Base-by-base conservation (phyloP, 2,797 vertebrate genomes). In the Vipera ursinii region DNA sequence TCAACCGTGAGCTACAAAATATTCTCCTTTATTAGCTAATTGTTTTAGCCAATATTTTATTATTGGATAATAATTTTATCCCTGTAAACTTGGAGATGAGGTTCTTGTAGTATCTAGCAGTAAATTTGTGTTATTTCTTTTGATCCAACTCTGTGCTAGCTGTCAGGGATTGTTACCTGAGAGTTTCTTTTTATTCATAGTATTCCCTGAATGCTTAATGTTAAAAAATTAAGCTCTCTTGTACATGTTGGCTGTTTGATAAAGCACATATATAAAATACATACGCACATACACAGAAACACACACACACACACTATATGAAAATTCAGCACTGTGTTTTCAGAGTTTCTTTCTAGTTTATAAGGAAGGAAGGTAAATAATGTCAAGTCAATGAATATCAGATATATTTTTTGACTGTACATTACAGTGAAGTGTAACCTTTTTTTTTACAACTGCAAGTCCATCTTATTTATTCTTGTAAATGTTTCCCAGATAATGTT, bases 391-490 rank as follows among this genome's bases (percentile, higher is more conserved):
- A 98, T 97, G 97, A 98, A 98, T 98, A 98, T 98, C 97, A 98
- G 97, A 98, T 98, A 97, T 98, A 98, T 98, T 98, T 98, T 98
- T 98, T 98, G 98, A 98, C 97, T 98, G 97, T 98, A 98, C 97
- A 98, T 98, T 97, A 98, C 97, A 98, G 97, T 98, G 97, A 98
- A 95, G 97, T 98, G 98, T 98, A 97, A 97, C 97, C 97, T 32
- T 98, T 97, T 97, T 97, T 98, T 98, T 98, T 97, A 98, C 97
- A 97, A 97, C 97, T 97, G 97, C 98, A 93, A 98, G 97, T 97
- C 97, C 98, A 97, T 98, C 98, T 98, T 98, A 98, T 98, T 98
- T 98, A 98, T 98, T 98, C 98, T 98, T 98, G 97, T 98, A 98
- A 97, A 98, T 98, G 97, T 98, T 93, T 97, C 97, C 97, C 97